These are phyloP conservation scores for Sebastes steindachneri DNA, from an alignment of 2,797 vertebrate species.

Conservation along the genomic window DNA sequence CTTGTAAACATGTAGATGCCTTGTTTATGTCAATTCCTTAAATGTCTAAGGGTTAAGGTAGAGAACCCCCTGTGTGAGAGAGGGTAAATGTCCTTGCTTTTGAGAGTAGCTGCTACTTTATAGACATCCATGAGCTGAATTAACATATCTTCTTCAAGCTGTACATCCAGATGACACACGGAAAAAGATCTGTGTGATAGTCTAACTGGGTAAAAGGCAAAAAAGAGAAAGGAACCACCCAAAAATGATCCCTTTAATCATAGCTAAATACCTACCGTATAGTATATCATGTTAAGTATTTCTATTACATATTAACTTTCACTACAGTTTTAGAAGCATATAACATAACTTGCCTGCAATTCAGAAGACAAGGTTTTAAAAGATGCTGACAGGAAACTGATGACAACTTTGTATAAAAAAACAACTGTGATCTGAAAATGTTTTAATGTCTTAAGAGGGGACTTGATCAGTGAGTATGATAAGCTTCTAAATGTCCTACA, in stretches of 20 bases:
- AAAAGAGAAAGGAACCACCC: neutral
- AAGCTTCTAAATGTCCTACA: slow-evolving; percentile 47
- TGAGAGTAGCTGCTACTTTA: neutral
- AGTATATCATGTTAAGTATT: slow-evolving; percentile 7
- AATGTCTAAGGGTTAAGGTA: neutral
- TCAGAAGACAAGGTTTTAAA: slow-evolving; percentile 25
- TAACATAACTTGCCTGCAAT: slow-evolving; percentile 14
- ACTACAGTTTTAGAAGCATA: slow-evolving; percentile 15
- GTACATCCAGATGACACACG: neutral
- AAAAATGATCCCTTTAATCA: slow-evolving; percentile 19
- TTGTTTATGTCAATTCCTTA: neutral
- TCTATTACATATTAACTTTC: slow-evolving; percentile 12
- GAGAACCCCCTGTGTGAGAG: neutral
- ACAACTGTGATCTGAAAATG: slow-evolving; percentile 46
- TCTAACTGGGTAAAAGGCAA: neutral
- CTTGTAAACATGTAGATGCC: neutral
- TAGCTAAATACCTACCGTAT: neutral
- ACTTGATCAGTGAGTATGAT: slow-evolving; percentile 55
- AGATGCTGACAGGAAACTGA: slow-evolving; percentile 38
- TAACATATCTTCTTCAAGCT: slow-evolving; percentile 3
- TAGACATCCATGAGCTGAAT: neutral
- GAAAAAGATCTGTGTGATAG: neutral
- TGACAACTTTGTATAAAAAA: slow-evolving; percentile 14
- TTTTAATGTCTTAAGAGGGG: slow-evolving; percentile 44
- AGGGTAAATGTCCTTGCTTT: neutral